Base-by-base conservation (phyloP, 2,888 invertebrate genomes). In the Heliconius cydno region DNA sequence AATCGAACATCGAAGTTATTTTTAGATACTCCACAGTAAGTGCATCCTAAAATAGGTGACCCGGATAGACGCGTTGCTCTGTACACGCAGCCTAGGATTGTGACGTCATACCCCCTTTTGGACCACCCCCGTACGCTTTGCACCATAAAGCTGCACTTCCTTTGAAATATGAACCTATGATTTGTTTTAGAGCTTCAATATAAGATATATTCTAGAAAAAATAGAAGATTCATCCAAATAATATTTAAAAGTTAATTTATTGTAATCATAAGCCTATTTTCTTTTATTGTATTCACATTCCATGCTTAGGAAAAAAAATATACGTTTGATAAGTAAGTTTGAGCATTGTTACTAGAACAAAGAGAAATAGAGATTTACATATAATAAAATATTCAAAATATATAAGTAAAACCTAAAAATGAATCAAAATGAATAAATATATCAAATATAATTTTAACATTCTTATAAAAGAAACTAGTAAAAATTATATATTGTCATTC, bases 41-140 rank as follows among this genome's bases (percentile, higher is more conserved):
- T 91, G 90, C 91, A 91, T 89, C 88, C 85, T 86, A 87, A 92
- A 90, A 90, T 92, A 91, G 92, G 91, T 92, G 92, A 92, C 92
- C 92, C 86, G 86, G 86, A 91, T 92, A 86, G 83, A 86, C 87
- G 85, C 85, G 87, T 85, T 86, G 87, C 88, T 87, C 87, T 86
- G 89, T 87, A 84, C 87, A 90, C 90, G 90, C 88, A 89, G 85
- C 85, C 88, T 88, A 87, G 86, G 84, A 85, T 83, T 80, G 87
- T 92, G 92, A 92, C 92, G 92, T 92, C 91, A 92, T 86, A 81
- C 83, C 82, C 81, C 79, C 82, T 82, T 34, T 66, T 78, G 52
- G 74, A 83, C 77, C 81, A 63, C 79, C 70, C 68, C 75, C 72
- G 84, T 79, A 81, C 67, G 72, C 79, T 68, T 67, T 79, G 76